Percentiles rank a stretch among this genome's conserved stretches.
Conservation (phyloP, 2,113 vertebrate genomes). For the Cyprinodon variegatus region DNA sequence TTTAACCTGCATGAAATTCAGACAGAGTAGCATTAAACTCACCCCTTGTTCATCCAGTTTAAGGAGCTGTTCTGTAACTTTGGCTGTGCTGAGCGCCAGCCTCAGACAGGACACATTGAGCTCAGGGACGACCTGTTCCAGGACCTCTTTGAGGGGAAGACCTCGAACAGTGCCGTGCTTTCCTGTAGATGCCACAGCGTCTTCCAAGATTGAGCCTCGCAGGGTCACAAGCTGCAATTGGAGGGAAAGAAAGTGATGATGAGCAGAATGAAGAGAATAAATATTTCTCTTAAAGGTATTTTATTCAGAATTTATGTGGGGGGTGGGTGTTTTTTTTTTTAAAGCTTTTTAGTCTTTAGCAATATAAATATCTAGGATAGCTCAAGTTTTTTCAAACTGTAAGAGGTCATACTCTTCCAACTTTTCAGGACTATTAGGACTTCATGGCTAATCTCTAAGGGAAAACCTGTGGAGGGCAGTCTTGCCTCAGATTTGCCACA, state of each 20-base stretch:
- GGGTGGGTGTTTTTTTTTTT: too few species aligned
- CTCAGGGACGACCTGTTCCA: slow-evolving; percentile 90
- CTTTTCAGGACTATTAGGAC: too few species aligned
- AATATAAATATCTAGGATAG: neutral
- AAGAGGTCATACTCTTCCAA: too few species aligned
- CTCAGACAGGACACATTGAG: slow-evolving; percentile 88
- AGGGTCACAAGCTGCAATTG: slow-evolving; percentile 86
- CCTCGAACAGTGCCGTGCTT: slow-evolving; percentile 87
- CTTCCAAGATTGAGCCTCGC: slow-evolving; percentile 89
- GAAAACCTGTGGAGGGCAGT: neutral
- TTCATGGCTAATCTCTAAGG: too few species aligned
- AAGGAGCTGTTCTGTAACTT: slow-evolving; percentile 92
- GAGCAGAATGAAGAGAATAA: neutral
- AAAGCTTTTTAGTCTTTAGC: too few species aligned
- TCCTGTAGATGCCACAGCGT: slow-evolving; percentile 84
- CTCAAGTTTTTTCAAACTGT: too few species aligned
- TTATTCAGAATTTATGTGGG: too few species aligned
- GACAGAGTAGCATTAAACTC: slow-evolving; percentile 43
- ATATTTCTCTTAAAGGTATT: too few species aligned
- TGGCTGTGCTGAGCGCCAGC: slow-evolving; percentile 84
- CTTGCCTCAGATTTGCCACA: neutral
- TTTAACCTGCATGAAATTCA: neutral
- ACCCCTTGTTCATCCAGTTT: slow-evolving; percentile 97
- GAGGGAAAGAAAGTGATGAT: neutral
- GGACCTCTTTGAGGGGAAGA: slow-evolving; percentile 86